Conservation (phyloP, 2,113 vertebrate species). For the Salvator merianae region DNA sequence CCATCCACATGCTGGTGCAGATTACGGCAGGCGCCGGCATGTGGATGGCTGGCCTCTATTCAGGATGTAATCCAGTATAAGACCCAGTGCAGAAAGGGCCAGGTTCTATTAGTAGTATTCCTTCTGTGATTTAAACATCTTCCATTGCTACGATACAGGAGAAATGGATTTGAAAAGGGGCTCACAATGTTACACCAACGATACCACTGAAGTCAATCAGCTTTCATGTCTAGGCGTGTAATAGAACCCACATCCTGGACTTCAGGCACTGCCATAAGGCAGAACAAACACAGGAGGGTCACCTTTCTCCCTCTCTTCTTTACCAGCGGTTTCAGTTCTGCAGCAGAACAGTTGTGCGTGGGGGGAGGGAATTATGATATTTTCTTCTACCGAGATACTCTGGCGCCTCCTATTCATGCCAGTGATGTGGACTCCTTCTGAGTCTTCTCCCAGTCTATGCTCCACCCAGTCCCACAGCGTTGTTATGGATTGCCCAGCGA, state of each 20-base stretch:
- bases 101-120: too few relatives aligned
- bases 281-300: neutral
- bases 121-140: too few relatives aligned
- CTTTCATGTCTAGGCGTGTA: neutral
- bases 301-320: neutral
- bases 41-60: too few relatives aligned
- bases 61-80: too few relatives aligned
- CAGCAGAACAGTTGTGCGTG: neutral
- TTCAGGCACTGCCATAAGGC: neutral
- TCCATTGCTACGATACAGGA: neutral
- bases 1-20: too few relatives aligned
- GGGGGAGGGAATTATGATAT: neutral
- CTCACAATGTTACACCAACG: too few relatives aligned
- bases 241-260: too few relatives aligned
- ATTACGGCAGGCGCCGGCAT: too few relatives aligned
- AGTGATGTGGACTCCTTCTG: too few relatives aligned
- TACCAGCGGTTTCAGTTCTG: neutral
- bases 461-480: neutral
- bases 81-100: too few relatives aligned
- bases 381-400: neutral
- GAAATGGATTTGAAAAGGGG: neutral
- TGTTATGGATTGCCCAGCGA: neutral
- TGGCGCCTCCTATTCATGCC: neutral
- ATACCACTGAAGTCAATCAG: neutral
- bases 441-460: neutral